phyloP scores from a whole-genome alignment of 2,797 vertebrate genomes.

The Bufotes viridis region DNA sequence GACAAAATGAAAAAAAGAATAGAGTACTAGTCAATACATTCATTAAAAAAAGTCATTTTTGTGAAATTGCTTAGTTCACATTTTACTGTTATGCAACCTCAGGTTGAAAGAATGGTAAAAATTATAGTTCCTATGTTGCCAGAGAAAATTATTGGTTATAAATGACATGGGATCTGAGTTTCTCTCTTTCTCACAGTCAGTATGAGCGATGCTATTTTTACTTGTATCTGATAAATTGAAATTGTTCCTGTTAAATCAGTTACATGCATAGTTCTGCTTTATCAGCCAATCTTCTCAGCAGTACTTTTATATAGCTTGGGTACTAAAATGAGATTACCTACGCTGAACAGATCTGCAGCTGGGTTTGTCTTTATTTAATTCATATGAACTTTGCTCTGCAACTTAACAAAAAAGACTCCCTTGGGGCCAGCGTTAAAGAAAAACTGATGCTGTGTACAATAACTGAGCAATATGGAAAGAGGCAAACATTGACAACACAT shows the following conservation, averaged over 20 bases:
- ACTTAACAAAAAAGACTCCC: slow-evolving; percentile 62
- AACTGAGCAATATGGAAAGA: slow-evolving; percentile 42
- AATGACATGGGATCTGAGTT: slow-evolving; percentile 44
- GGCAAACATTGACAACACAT: slow-evolving; percentile 50
- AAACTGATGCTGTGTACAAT: slow-evolving; percentile 58
- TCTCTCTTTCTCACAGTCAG: slow-evolving; percentile 45
- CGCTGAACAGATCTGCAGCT: slow-evolving; percentile 59
- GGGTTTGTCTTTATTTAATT: slow-evolving; percentile 63
- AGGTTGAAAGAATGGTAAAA: slow-evolving; percentile 40
- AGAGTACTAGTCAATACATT: no score
- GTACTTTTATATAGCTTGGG: slow-evolving; percentile 56
- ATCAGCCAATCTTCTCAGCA: slow-evolving; percentile 59
- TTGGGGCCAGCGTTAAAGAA: slow-evolving; percentile 51
- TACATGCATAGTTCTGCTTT: slow-evolving; percentile 55
- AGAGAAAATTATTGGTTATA: slow-evolving; percentile 46
- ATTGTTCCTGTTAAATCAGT: slow-evolving; percentile 59
- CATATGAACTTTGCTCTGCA: slow-evolving; percentile 63
- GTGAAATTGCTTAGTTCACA: background rate
- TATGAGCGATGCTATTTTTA: slow-evolving; percentile 45
- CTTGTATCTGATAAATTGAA: slow-evolving; percentile 53
- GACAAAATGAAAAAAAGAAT: no score
- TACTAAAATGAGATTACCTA: slow-evolving; percentile 62
- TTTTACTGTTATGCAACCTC: background rate
- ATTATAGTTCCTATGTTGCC: slow-evolving; percentile 20
- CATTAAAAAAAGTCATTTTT: background rate